These are phyloP conservation scores for Alectura lathami DNA, from an alignment of 2,113 vertebrate species.

Conservation along the genomic window DNA sequence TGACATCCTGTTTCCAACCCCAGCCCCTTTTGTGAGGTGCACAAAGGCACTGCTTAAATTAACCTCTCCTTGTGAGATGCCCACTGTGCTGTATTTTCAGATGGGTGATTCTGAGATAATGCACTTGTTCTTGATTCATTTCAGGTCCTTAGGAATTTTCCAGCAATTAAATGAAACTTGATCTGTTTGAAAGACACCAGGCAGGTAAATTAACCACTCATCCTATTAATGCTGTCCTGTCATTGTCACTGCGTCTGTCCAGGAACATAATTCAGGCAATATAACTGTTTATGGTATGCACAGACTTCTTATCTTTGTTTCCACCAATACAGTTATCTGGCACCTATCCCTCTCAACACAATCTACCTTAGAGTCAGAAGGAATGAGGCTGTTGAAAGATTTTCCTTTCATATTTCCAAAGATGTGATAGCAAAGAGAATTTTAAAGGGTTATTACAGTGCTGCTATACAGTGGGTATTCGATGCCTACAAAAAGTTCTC, in stretches of 20 bases:
- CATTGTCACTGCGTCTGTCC: slow-evolving; percentile 38
- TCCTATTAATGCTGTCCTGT: neutral
- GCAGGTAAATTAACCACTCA: slow-evolving; percentile 45
- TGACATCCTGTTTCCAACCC: slow-evolving; percentile 25
- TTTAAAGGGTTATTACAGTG: slow-evolving; percentile 28
- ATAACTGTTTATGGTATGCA: slow-evolving; percentile 22
- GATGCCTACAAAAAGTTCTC: slow-evolving; percentile 45
- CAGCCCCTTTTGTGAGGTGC: neutral
- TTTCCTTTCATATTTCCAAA: slow-evolving; percentile 67
- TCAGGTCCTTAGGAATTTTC: slow-evolving; percentile 54
- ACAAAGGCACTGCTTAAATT: slow-evolving; percentile 28
- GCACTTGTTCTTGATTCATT: slow-evolving; percentile 42
- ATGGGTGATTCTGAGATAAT: slow-evolving; percentile 23
- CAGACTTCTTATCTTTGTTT: slow-evolving; percentile 47
- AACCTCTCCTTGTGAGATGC: slow-evolving; percentile 16
- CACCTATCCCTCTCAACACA: slow-evolving; percentile 45
- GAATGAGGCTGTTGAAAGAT: slow-evolving; percentile 59
- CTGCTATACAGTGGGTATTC: slow-evolving; percentile 31
- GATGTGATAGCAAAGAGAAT: slow-evolving; percentile 34
- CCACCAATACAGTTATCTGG: neutral
- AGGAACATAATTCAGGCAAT: slow-evolving; percentile 25
- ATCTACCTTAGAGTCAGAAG: slow-evolving; percentile 57
- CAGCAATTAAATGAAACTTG: slow-evolving; percentile 47
- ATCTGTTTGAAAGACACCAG: slow-evolving; percentile 40
- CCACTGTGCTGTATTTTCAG: slow-evolving; percentile 8